Evolutionary conservation across 30 jellyfish, hydroid and myxozoan genomes (phyloP), one percentile per base, ranked within the genome.

Genomic region (Cassiopea andromeda): DNA sequence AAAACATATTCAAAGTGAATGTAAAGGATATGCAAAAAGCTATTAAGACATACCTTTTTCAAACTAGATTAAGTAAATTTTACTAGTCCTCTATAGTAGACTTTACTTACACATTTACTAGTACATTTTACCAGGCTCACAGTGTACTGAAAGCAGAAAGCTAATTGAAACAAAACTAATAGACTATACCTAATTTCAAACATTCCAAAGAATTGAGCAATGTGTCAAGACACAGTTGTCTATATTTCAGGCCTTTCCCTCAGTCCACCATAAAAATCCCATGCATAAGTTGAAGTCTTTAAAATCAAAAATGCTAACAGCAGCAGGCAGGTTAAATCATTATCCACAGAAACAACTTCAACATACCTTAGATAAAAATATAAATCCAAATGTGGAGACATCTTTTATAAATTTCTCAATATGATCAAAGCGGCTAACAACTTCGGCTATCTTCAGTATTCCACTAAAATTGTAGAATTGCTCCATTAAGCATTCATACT

Each of bases 401-500:
- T 78, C 77, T 43, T 80, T 60, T 10, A 90, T 50, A 78, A 95
- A 95, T 13, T 60, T 60, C 43, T 80, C 84, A 46, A 95, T 60
- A 75, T 77, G 68, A 2, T 75, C 95, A 85, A 90, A 90, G 16
- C 99, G 95, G 67, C 99, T 95, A 13, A 60, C 88, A 12, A 95
- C 99, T 69, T 95, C 99, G 14, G 99, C 99, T 15, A 95, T 88
- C 82, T 82, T 82, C 85, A 95, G 59, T 10, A 73, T 17, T 17
- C 99, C 99, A 12, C 99, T 95, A 67, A 47, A 70, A 90, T 13
- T 14, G 14, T 75, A 70, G 10, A 61, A n/a, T 19, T 1, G 59
- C 1, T 44, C 47, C 2, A 85, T 47, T 9, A 64, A 64, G 2
- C 43, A 7, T 64, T 64, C 73, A 9, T 64, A 27, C 73, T 2